Evolutionary conservation across 2,113 vertebrate genomes (phyloP).

Genomic region (Caracal caracal): DNA sequence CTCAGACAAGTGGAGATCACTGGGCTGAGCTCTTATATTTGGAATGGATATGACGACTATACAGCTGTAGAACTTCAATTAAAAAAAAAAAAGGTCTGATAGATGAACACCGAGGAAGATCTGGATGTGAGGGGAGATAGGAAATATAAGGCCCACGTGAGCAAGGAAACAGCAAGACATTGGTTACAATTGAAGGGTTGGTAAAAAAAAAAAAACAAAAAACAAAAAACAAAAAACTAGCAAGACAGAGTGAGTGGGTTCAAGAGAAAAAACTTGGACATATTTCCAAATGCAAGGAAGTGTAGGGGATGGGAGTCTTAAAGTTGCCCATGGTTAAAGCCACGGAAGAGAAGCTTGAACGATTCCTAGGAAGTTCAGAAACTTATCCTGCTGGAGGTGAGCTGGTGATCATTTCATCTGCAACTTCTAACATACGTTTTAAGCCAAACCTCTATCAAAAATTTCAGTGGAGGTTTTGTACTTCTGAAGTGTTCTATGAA

Average conservation of each 20-base stretch:
- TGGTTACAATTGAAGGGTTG: neutral
- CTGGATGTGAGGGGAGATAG: neutral
- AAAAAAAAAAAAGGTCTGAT: neutral
- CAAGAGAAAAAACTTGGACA: neutral
- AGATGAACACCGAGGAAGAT: neutral
- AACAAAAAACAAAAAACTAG: neutral
- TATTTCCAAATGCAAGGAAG: neutral
- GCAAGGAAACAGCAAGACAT: neutral
- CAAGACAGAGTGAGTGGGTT: neutral
- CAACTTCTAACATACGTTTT: neutral
- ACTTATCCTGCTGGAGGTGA: neutral
- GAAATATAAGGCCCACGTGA: neutral
- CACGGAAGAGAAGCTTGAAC: neutral
- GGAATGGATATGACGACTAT: neutral
- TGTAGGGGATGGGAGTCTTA: neutral
- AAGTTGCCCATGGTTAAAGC: neutral
- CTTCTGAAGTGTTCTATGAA: neutral
- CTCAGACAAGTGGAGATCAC: neutral
- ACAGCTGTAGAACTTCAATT: neutral
- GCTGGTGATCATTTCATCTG: neutral
- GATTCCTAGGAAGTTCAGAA: neutral
- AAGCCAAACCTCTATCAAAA: neutral
- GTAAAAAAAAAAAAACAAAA: neutral
- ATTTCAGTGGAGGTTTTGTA: neutral
- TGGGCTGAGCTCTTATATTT: neutral